Evolutionary conservation across 2,888 invertebrate species (phyloP), one percentile per base, ranked within the genome.

Genomic region (Synergus japonicus): DNA sequence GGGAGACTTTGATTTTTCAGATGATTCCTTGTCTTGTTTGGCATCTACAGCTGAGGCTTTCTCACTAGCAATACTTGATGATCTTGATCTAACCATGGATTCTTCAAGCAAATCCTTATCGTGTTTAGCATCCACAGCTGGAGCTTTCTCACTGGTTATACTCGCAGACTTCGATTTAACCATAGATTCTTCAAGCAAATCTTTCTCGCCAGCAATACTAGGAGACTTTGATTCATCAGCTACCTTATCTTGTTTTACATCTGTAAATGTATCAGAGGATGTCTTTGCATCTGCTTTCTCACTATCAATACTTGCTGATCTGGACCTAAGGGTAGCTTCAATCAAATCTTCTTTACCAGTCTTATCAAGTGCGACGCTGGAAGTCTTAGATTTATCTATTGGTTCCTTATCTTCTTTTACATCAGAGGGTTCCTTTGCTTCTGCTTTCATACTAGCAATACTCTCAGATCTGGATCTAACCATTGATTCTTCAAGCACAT

Each of bases 221-320:
- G 82, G 77, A 44, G 83, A 78, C 63, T 66, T 81, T 10, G 81
- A 82, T 46, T 81, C 81, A 1, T 78, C 79, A 5, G 54, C 37
- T 1, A 37, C 0, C 67, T 82, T 82, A 10, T 82, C 79, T 12
- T 78, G 43, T 65, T 65, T 41, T 7, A 65, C n/a, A 41, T 43
- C 43, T 2, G 46, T 46, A 0, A 46, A 0, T 12, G 4, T 46
- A 46, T 65, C 79, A 76, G 65, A 43, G 7, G 54, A 1, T 13
- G 44, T 18, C 10, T 46, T 66, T 4, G 44, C 78, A 49, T 66
- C 69, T 4, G 10, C 9, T 63, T 81, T 78, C 69, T 81, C 66
- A 67, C 60, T 82, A 37, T 80, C 80, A 0, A 79, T 22, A 69
- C 83, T 82, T 2, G 79, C 66, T 4, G 83, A 82, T 77, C 79